phyloP scores from a whole-genome alignment of 2,888 invertebrate genomes.

The Catocala sponsa region DNA sequence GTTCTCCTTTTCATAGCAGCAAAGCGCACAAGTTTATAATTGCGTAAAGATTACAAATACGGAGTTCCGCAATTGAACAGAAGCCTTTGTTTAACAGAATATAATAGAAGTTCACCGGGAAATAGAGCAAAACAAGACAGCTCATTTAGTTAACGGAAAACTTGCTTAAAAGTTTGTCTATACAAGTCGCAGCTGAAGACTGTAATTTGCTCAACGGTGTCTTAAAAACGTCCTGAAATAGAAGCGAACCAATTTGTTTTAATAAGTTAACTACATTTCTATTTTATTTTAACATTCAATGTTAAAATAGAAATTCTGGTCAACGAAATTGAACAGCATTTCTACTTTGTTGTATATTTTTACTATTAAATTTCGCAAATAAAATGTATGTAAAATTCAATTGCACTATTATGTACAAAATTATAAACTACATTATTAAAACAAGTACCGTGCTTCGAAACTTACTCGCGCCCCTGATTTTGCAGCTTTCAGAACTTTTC shows the following conservation, averaged over 20 bases:
- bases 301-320: too few species aligned
- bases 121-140: slow-evolving; percentile 16
- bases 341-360: too few species aligned
- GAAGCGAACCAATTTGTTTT: too few species aligned
- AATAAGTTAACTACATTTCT: too few species aligned
- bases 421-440: background rate
- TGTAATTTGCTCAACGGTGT: background rate
- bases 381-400: too few species aligned
- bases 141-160: slow-evolving; percentile 4
- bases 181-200: background rate
- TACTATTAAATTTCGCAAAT: too few species aligned
- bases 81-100: slow-evolving; percentile 9
- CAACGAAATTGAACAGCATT: too few species aligned
- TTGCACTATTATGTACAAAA: too few species aligned
- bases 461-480: background rate
- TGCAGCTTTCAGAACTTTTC: slow-evolving; percentile 1
- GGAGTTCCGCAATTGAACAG: background rate
- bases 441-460: background rate
- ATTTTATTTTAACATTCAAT: too few species aligned
- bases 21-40: slow-evolving; percentile 15
- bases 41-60: background rate
- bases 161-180: background rate
- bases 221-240: background rate
- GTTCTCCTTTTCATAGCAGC: background rate
- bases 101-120: slow-evolving; percentile 17